A percentile compares a stretch with the other conserved stretches of the same genome.
phyloP scores from a whole-genome alignment of 2,113 vertebrate species.

The Empidonax traillii region DNA sequence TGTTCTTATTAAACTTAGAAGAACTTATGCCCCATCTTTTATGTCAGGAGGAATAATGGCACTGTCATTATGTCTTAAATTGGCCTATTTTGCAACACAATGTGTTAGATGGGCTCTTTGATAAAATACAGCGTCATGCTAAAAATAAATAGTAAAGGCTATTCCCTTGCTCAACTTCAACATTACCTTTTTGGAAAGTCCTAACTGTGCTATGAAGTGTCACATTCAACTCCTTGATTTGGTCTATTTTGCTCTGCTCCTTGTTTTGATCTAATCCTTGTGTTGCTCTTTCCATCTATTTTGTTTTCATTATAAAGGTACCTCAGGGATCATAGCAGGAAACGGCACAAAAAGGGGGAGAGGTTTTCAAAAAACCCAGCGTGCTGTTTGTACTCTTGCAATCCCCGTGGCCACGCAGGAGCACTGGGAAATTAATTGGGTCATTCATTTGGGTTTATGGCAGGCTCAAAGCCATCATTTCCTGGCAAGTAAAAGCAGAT shows the following conservation, averaged over 20 bases:
- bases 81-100: not conserved
- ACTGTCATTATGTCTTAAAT: not conserved
- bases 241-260: not conserved
- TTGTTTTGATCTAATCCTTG: not conserved
- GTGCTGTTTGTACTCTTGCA: not conserved
- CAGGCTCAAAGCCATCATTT: not conserved
- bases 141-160: not conserved
- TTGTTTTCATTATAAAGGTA: not conserved
- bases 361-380: not conserved
- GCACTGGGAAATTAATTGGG: not conserved
- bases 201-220: not conserved
- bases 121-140: not conserved
- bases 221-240: not conserved
- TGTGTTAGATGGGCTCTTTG: not conserved
- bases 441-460: not conserved
- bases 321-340: not conserved
- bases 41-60: not conserved
- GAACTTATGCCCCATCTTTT: not conserved
- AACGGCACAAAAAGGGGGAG: not conserved
- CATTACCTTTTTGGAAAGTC: not conserved
- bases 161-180: not conserved
- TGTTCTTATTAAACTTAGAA: not conserved
- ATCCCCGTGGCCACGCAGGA: not conserved
- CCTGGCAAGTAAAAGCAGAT: conserved; percentile 17
- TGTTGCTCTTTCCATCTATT: not conserved